These are phyloP conservation scores for Drosophila trapezifrons DNA, from an alignment of 1,140 invertebrate species.

Conservation along the genomic window DNA sequence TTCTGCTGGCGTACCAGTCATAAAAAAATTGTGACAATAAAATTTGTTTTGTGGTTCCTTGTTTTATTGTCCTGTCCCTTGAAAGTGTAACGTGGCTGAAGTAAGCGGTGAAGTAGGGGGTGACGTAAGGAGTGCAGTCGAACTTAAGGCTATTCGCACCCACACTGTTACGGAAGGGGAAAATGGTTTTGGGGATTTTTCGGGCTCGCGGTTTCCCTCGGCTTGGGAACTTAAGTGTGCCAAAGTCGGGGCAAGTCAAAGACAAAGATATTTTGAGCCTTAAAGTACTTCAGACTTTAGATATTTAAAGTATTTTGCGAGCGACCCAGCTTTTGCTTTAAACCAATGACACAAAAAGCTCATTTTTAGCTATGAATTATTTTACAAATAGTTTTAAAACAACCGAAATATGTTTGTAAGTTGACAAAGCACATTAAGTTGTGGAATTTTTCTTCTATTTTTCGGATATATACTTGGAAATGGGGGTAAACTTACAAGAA, in stretches of 20 bases:
- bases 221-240: conserved; percentile 20
- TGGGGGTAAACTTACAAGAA: too few relatives aligned
- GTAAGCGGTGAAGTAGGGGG: conserved; percentile 1
- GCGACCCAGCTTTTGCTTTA: neutral
- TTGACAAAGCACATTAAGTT: neutral
- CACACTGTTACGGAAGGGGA: neutral
- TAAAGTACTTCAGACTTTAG: conserved; percentile 12
- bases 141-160: conserved; percentile 19
- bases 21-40: conserved; percentile 72
- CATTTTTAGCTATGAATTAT: neutral
- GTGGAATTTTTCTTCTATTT: neutral
- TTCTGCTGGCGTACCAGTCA: conserved; percentile 46
- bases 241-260: conserved; percentile 42
- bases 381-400: neutral
- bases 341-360: neutral
- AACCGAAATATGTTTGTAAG: neutral
- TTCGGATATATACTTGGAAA: neutral
- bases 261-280: conserved; percentile 14
- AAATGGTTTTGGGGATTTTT: conserved; percentile 24
- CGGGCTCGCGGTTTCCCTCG: conserved; percentile 1
- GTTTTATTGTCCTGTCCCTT: conserved; percentile 53
- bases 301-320: neutral
- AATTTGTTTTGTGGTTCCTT: conserved; percentile 58
- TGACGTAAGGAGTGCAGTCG: conserved; percentile 21
- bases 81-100: conserved; percentile 16